phyloP scores from a whole-genome alignment of 1,140 invertebrate genomes.

The Calycopis cecrops region DNA sequence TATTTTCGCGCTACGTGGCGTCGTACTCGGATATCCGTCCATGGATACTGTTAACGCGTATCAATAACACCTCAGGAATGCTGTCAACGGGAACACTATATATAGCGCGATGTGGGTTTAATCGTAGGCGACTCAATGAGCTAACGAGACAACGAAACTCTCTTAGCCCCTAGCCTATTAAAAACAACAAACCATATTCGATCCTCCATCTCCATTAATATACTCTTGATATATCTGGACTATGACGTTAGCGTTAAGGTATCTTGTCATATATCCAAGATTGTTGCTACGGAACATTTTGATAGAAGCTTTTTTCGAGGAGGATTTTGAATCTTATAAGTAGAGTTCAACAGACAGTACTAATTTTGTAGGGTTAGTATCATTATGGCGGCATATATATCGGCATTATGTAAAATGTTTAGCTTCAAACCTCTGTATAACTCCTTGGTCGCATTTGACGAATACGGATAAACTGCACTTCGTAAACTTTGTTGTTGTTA shows the following conservation, averaged over 20 bases:
- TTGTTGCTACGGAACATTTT: background rate
- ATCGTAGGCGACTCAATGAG: constrained; percentile 30
- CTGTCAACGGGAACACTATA: constrained; percentile 30
- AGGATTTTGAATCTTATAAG: no score
- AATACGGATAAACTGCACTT: no score
- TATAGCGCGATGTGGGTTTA: constrained; percentile 32
- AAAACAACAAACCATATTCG: constrained; percentile 3
- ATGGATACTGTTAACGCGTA: background rate
- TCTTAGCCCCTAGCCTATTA: background rate
- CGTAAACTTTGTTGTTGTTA: no score
- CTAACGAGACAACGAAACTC: constrained; percentile 13
- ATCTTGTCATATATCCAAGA: background rate
- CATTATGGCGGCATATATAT: no score
- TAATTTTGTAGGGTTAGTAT: no score
- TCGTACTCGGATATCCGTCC: constrained; percentile 11
- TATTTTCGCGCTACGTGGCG: no score
- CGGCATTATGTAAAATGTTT: no score
- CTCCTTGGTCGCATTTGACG: no score
- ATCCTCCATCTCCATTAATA: constrained; percentile 7
- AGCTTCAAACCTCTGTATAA: no score
- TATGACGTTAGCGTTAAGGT: background rate
- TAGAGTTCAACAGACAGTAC: no score
- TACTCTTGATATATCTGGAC: background rate
- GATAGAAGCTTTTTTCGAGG: background rate
- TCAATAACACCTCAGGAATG: constrained; percentile 24